Base-by-base conservation (phyloP, 2,888 invertebrate species). In the Ectropis crepuscularia region DNA sequence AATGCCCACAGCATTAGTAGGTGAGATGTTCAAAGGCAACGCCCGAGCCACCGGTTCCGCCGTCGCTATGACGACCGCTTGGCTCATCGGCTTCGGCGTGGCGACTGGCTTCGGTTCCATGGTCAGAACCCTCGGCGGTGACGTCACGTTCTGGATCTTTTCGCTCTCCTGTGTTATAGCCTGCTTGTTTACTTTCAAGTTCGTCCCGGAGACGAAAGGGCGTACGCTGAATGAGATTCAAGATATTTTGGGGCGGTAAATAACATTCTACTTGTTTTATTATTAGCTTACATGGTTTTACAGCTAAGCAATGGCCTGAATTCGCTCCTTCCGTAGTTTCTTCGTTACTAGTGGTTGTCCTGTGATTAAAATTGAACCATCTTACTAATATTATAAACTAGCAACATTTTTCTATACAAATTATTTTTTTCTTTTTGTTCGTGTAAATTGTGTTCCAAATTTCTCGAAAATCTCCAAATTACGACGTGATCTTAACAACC, bases 181-280 rank as follows among this genome's bases (percentile, higher is more conserved):
- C 0, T 83, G 79, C 39, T 10, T 77, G 0, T 83, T 83, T 42
- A 79, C 81, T 0, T 74, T 69, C 8, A 77, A 74, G 12, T 80
- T 75, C 46, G 80, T 84, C 0, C 84, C 83, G 0, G 83, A 84
- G 51, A 84, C 83, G 0, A 83, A 80, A 45, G 83, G 83, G 0
- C 81, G 69, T 50, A 80, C 72, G 10, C 66, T 84, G 11, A 76
- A 72, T 49, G 83, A 84, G 60, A 82, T 83, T 42, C 82, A 82
- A 41, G 69, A 75, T 54, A 75, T 83, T 39, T 70, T 83, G 16
- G 67, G 72, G 7, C 62, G 70, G 8, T 71, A 64, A 28, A 28
- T 28, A 28, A 28, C 1, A 4, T 28, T 28, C 16, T 28, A 1
- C 16, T 2, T 28, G 4, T 28, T 1, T 28, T 28, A 28, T 28